A percentile compares a stretch with the other conserved stretches of the same genome.
Evolutionary conservation across 2,113 vertebrate genomes (phyloP).

Genomic region (Galemys pyrenaicus): DNA sequence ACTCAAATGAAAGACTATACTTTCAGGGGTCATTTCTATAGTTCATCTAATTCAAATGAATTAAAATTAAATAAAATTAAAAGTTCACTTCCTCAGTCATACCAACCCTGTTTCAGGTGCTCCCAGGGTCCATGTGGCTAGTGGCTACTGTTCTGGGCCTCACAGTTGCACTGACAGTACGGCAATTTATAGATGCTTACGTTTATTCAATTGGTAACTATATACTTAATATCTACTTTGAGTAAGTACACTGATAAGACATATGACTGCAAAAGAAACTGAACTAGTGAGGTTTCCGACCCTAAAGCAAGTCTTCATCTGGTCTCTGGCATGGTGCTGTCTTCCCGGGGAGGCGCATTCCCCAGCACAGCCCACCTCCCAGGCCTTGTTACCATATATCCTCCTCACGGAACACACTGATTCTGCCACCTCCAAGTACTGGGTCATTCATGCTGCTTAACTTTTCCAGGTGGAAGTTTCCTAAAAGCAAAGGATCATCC

Average conservation of each 20-base stretch:
- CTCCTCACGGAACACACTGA: background rate
- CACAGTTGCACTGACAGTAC: background rate
- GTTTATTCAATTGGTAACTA: background rate
- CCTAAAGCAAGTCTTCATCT: conserved; percentile 23
- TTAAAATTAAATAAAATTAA: background rate
- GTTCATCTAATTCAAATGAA: no score
- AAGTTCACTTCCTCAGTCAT: background rate
- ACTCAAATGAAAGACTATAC: background rate
- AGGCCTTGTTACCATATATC: conserved; percentile 41
- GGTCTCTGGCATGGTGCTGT: background rate
- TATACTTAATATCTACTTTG: background rate
- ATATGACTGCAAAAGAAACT: background rate
- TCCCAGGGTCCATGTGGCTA: background rate
- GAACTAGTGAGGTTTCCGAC: background rate
- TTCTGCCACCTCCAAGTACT: conserved; percentile 29
- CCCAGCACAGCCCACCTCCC: background rate
- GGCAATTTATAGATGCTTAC: background rate
- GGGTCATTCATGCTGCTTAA: conserved; percentile 46
- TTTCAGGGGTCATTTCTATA: no score
- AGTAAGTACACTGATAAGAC: background rate
- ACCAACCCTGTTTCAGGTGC: background rate
- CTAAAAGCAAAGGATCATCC: conserved; percentile 80
- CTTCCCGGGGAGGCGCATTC: background rate
- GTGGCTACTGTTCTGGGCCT: background rate
- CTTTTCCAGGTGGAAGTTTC: conserved; percentile 76